These are phyloP conservation scores for Metallyticus violacea DNA, from an alignment of 2,888 invertebrate genomes.

Conservation along the genomic window DNA sequence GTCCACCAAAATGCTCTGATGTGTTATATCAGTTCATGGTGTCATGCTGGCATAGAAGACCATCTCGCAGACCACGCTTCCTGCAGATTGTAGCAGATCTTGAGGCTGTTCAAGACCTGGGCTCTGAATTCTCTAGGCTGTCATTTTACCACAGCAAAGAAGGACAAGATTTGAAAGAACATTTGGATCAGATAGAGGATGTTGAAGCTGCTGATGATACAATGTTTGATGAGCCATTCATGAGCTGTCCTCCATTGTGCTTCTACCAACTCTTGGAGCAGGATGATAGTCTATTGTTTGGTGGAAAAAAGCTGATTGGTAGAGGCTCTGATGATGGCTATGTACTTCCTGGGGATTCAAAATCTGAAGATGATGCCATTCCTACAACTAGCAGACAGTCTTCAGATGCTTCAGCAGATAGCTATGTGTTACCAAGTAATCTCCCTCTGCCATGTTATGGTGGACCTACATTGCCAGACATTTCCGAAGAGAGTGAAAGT, in stretches of 20 bases:
- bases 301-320: background rate
- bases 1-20: constrained; percentile 64
- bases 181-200: background rate
- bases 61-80: constrained; percentile 64
- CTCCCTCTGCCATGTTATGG: background rate
- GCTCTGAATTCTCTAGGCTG: constrained; percentile 55
- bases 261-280: background rate
- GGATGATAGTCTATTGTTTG: background rate
- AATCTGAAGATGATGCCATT: background rate
- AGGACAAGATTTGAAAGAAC: background rate
- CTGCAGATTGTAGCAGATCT: constrained; percentile 57
- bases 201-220: background rate
- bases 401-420: background rate
- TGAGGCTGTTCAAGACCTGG: constrained; percentile 55
- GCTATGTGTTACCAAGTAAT: constrained; percentile 1
- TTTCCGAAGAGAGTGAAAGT: background rate
- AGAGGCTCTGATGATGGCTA: background rate
- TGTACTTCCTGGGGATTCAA: background rate
- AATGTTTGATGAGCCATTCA: background rate
- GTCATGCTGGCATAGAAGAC: constrained; percentile 64
- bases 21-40: constrained; percentile 63
- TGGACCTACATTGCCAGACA: background rate
- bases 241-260: background rate
- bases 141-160: constrained; percentile 52
- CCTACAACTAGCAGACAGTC: background rate